These are phyloP conservation scores for Motacilla alba DNA, from an alignment of 2,113 vertebrate species.

Conservation along the genomic window DNA sequence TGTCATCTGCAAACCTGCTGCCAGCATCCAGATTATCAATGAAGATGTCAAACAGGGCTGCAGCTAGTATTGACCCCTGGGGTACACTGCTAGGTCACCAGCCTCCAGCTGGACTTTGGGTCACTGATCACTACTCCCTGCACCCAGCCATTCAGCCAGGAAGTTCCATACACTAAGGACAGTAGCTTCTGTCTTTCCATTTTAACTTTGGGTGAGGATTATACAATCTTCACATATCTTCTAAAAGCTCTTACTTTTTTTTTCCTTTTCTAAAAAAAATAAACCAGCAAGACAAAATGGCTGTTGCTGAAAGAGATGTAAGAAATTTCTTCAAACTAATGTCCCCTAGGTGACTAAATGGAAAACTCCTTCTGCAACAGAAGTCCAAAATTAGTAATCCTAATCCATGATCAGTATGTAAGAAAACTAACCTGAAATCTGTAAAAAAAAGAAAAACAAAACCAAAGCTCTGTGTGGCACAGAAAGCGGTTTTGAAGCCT, in stretches of 20 bases:
- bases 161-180: not conserved
- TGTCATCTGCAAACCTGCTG: not conserved
- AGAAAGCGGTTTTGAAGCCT: not conserved
- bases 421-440: not conserved
- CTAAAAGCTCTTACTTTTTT: not conserved
- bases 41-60: not conserved
- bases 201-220: not conserved
- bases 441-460: not conserved
- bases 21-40: not conserved
- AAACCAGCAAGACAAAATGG: not conserved
- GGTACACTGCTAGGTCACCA: rapidly evolving
- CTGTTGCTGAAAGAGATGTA: not conserved
- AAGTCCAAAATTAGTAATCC: not conserved
- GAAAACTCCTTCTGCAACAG: not conserved
- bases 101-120: not conserved
- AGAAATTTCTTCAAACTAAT: not conserved
- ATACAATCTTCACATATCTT: not conserved
- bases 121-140: not conserved
- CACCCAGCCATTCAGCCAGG: not conserved
- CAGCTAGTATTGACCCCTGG: not conserved
- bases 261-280: not conserved
- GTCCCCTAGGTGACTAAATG: not conserved
- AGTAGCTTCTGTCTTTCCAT: not conserved
- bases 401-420: not conserved
- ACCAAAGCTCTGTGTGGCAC: not conserved